A percentile compares a stretch with the other conserved stretches of the same genome.
Evolutionary conservation across 2,113 vertebrate genomes (phyloP).

Genomic region (Megaceryle maxima): DNA sequence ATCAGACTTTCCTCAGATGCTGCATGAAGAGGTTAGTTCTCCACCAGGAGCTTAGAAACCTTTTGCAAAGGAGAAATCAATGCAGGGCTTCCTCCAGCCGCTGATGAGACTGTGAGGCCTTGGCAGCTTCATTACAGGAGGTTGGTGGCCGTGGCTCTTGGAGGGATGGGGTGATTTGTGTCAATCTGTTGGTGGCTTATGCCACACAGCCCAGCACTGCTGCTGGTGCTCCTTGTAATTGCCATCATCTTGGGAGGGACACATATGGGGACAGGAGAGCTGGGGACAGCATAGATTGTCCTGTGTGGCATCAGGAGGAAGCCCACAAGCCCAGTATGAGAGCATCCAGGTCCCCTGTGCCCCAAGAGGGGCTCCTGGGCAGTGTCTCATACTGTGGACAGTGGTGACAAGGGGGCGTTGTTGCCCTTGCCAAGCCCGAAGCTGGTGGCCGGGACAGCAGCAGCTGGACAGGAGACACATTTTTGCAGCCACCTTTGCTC

Average conservation of each 20-base stretch:
- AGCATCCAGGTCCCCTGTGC: background rate
- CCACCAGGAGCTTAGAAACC: background rate
- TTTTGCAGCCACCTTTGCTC: background rate
- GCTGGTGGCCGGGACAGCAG: background rate
- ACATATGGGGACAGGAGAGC: background rate
- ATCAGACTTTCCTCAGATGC: background rate
- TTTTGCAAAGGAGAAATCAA: background rate
- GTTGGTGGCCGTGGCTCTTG: accelerated
- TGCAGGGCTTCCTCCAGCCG: background rate
- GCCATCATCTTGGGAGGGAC: background rate
- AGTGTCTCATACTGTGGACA: background rate
- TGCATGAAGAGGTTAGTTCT: background rate
- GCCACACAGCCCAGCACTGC: background rate
- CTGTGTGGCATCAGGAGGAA: background rate
- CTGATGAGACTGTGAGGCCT: background rate
- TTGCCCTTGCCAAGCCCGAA: accelerated
- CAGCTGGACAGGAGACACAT: accelerated
- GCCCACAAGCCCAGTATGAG: accelerated
- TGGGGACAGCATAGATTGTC: background rate
- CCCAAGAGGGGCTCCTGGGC: accelerated
- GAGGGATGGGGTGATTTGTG: background rate
- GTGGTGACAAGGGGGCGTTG: background rate
- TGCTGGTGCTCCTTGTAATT: background rate
- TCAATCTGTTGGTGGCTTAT: background rate
- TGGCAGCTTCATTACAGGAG: background rate